Conservation (phyloP, 1,140 invertebrate species). For the Ctenoplectra terminalis region DNA sequence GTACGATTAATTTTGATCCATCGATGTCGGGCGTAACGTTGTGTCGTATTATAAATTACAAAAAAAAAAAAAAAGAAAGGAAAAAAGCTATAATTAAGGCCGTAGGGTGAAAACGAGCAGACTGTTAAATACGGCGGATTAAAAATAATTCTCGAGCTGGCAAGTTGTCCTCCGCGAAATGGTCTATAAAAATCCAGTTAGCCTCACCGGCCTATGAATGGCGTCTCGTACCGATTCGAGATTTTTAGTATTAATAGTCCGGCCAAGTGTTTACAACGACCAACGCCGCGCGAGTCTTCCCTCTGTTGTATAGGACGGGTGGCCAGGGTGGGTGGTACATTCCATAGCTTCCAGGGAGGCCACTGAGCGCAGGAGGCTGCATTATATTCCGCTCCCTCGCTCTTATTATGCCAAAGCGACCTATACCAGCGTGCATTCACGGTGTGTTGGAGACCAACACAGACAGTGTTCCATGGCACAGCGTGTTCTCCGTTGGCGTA, state of each 20-base stretch:
- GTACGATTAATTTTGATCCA: not conserved
- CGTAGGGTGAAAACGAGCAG: not conserved
- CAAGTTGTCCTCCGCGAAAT: not conserved
- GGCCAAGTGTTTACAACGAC: slow-evolving; percentile 56
- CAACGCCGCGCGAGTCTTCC: slow-evolving; percentile 18
- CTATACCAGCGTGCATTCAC: slow-evolving; percentile 3
- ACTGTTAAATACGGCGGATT: not conserved
- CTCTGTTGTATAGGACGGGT: not conserved
- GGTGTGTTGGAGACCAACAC: not conserved
- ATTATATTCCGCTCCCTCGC: slow-evolving; percentile 69
- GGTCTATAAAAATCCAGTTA: slow-evolving; percentile 8
- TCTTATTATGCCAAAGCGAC: slow-evolving; percentile 69
- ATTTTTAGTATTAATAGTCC: slow-evolving; percentile 57
- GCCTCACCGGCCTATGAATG: not conserved
- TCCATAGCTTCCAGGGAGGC: slow-evolving; percentile 70
- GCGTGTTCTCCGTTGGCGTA: not conserved
- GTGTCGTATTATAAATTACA: not conserved
- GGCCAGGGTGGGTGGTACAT: slow-evolving; percentile 64
- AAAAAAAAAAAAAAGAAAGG: no score
- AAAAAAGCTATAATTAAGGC: not conserved
- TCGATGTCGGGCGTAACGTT: no score
- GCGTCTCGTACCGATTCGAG: not conserved
- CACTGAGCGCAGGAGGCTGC: slow-evolving; percentile 56
- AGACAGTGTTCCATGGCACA: not conserved
- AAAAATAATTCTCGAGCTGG: slow-evolving; percentile 6